These are phyloP conservation scores for Cinara cedri DNA, from an alignment of 2,888 invertebrate species.

Conservation along the genomic window DNA sequence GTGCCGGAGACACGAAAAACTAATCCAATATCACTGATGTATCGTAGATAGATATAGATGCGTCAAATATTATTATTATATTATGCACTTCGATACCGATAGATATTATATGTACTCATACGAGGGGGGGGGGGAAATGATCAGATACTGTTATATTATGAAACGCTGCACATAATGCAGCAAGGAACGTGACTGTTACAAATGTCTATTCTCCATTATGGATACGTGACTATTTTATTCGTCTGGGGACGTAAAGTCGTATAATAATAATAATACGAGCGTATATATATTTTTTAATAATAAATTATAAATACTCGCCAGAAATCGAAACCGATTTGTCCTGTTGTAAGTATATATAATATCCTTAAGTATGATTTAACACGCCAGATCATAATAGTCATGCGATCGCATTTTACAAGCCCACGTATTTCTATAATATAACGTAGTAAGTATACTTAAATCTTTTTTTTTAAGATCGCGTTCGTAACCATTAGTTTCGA, in stretches of 20 bases:
- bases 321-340: conserved; percentile 34
- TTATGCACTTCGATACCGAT: not conserved
- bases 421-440: conserved; percentile 26
- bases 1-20: too few species aligned
- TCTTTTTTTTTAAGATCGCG: not conserved
- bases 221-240: conserved; percentile 49
- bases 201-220: conserved; percentile 39
- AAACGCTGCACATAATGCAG: conserved; percentile 14
- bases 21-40: too few species aligned
- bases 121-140: not conserved
- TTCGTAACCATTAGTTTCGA: conserved; percentile 46
- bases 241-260: conserved; percentile 16
- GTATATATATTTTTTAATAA: conserved; percentile 9
- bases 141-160: conserved; percentile 4
- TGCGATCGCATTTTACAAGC: conserved; percentile 35
- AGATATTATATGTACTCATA: not conserved
- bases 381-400: conserved; percentile 10
- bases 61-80: not conserved
- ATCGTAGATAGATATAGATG: not conserved
- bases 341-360: not conserved
- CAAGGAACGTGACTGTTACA: conserved; percentile 48
- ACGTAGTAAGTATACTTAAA: conserved; percentile 11
- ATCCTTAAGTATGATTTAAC: conserved; percentile 33
- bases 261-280: too few species aligned
- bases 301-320: not conserved